phyloP scores from a whole-genome alignment of 2,797 vertebrate genomes.

The Thamnophis elegans region DNA sequence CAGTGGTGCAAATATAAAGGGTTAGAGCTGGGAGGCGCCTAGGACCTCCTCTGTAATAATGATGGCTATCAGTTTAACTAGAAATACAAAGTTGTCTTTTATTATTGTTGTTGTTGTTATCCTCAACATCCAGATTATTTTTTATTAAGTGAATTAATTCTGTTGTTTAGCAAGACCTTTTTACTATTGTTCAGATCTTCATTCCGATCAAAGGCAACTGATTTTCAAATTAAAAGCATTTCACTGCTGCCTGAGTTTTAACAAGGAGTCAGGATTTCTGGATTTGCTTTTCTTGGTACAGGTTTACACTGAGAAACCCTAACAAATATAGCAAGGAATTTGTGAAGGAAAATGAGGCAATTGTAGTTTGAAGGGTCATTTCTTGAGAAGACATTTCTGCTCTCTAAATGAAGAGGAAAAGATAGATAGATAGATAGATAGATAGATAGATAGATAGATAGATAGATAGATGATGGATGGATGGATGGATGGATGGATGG shows the following conservation, averaged over 20 bases:
- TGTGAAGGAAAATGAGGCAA: constrained; percentile 51
- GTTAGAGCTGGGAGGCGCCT: neutral
- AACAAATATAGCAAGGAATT: constrained; percentile 27
- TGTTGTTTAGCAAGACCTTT: neutral
- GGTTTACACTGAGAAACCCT: constrained; percentile 6
- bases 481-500: too few relatives aligned
- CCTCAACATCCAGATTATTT: neutral
- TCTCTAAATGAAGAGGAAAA: constrained; percentile 58
- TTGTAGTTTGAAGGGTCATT: constrained; percentile 24
- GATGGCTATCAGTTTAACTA: neutral
- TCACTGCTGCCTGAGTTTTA: constrained; percentile 14
- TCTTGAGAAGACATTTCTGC: constrained; percentile 56
- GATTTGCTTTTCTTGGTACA: constrained; percentile 42
- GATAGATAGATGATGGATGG: too few relatives aligned
- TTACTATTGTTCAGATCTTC: neutral
- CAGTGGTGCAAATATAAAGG: neutral
- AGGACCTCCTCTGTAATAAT: neutral
- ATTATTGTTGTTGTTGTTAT: neutral
- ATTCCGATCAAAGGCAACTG: neutral
- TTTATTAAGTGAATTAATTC: neutral
- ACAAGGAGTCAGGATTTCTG: constrained; percentile 24
- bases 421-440: too few relatives aligned
- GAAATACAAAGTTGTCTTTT: neutral
- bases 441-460: too few relatives aligned
- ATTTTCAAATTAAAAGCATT: constrained; percentile 13